Evolutionary conservation across 2,797 vertebrate genomes (phyloP), one percentile per base, ranked within the genome.

Genomic region (Nyctibius grandis): DNA sequence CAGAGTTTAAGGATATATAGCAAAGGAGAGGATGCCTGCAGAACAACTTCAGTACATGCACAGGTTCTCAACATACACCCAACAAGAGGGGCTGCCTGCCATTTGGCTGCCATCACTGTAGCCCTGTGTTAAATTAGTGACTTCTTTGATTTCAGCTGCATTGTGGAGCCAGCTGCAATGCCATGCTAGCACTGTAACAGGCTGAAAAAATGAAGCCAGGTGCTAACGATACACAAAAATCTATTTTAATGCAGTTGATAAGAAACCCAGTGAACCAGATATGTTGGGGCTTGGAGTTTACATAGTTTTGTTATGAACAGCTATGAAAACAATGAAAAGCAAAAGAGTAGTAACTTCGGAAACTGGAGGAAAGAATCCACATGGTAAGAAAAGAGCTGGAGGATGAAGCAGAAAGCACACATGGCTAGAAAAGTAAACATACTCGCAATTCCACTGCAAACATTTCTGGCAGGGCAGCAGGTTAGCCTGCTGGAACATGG

Each of bases 21-120:
- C 19, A 61, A 76, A 89, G 8, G 17, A 15, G 6, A 73, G 9
- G 21, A 69, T 3, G 20, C 12, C 9, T 53, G 21, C 34, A 44
- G 42, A 81, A 33, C 18, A 38, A 42, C 29, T 48, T 86, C 7
- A 74, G n/a, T n/a, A 48, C 3, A 1, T 1, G 0, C 1, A 0
- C 13, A 34, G 9, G 21, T 69, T 81, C 48, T 75, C 34, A 73
- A 38, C 29, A 19, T 1, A 12, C 7, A 26, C 6, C 15, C 53
- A 68, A 18, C 29, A 60, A 81, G 25, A 9, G 7, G 4, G 13
- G 12, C 33, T 84, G 45, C 34, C 53, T 47, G 36, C 18, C 31
- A 15, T 51, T 76, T 13, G 1, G 19, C 53, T 80, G 56, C 51
- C 10, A 25, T 53, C 38, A 6, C 38, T 73, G 17, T 10, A 68